Evolutionary conservation across 64 coral and sea anemone species (phyloP).

Genomic region (Trachythela sp.): DNA sequence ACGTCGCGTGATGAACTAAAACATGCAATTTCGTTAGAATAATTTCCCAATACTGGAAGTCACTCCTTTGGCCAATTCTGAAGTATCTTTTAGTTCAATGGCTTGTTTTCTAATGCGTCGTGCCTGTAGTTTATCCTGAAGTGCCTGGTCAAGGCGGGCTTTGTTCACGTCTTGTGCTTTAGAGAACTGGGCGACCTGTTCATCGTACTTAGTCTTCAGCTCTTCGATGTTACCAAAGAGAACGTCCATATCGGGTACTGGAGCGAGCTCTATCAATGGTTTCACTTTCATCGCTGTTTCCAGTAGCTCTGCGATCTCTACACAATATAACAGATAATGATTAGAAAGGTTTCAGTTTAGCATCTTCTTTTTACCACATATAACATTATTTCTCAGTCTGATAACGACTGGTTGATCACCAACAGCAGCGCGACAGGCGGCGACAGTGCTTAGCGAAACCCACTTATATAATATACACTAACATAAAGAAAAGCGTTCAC

Average conservation of each 20-base stretch:
- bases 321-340: too few species aligned
- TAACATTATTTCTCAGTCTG: too few species aligned
- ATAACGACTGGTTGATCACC: too few species aligned
- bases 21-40: too few species aligned
- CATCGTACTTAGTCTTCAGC: slow-evolving; percentile 89
- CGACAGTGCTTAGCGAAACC: too few species aligned
- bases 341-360: not conserved
- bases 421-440: too few species aligned
- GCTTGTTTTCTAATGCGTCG: slow-evolving; percentile 70
- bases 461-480: too few species aligned
- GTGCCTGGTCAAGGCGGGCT: slow-evolving; percentile 71
- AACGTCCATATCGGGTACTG: slow-evolving; percentile 58
- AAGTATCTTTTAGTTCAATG: not conserved
- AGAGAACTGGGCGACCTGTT: slow-evolving; percentile 86
- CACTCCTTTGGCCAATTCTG: not conserved
- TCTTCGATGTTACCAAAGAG: slow-evolving; percentile 95
- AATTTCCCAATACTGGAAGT: not conserved
- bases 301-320: not conserved
- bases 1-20: too few species aligned
- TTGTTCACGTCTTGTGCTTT: slow-evolving; percentile 87
- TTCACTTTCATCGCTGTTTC: slow-evolving; percentile 21
- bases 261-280: slow-evolving; percentile 68
- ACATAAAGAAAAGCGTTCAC: too few species aligned
- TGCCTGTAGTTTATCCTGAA: slow-evolving; percentile 84
- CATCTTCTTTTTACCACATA: not conserved